Percentiles rank a stretch among this genome's conserved stretches.
Evolutionary conservation across 2,888 invertebrate genomes (phyloP).

Genomic region (Metellina segmentata): DNA sequence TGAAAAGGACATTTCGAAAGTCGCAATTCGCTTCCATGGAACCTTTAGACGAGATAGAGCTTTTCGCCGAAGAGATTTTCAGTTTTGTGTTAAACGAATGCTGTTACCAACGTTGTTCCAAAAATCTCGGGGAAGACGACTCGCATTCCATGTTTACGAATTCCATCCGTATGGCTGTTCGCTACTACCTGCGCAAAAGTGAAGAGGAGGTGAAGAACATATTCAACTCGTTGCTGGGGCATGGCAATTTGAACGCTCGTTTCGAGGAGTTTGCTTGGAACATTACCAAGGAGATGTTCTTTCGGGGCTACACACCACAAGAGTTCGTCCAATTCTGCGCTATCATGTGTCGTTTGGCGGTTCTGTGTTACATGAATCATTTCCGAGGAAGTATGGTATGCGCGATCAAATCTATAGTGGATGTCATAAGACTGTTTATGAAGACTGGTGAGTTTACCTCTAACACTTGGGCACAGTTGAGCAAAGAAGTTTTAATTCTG

Average conservation of each 20-base stretch:
- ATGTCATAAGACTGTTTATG: constrained; percentile 4
- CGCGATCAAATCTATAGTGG: not conserved
- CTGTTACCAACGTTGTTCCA: no score
- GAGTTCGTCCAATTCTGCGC: constrained; percentile 15
- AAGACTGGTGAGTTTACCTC: not conserved
- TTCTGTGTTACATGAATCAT: not conserved
- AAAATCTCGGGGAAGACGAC: no score
- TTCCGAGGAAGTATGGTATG: not conserved
- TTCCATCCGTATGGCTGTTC: not conserved
- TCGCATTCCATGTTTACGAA: not conserved
- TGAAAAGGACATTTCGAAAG: no score
- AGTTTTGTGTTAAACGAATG: no score
- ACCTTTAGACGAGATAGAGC: no score
- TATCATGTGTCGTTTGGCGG: not conserved
- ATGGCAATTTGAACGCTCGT: not conserved
- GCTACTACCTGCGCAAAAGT: not conserved
- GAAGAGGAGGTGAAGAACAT: constrained; percentile 15
- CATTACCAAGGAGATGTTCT: not conserved
- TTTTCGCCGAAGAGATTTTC: no score
- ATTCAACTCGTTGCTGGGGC: not conserved
- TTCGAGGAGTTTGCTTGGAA: not conserved
- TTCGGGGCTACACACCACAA: not conserved
- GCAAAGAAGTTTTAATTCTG: not conserved
- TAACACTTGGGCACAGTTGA: not conserved
- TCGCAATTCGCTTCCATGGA: no score